These are phyloP conservation scores for Drosophila acutilabella DNA, from an alignment of 2,888 invertebrate genomes.

Conservation along the genomic window DNA sequence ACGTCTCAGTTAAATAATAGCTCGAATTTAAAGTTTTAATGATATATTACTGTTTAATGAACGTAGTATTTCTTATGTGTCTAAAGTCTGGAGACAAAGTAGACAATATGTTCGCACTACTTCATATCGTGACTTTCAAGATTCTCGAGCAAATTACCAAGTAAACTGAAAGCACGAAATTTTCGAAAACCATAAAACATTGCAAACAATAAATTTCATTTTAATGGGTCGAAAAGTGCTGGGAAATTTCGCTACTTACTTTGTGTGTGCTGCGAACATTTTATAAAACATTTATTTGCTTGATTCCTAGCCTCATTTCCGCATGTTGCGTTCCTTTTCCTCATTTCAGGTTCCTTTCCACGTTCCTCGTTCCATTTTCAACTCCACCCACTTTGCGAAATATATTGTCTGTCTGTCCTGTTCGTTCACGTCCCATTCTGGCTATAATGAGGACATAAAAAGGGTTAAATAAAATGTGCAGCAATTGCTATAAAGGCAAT, in stretches of 20 bases:
- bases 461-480: constrained; percentile 81
- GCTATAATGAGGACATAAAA: constrained; percentile 80
- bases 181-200: constrained; percentile 71
- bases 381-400: constrained; percentile 41
- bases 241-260: constrained; percentile 59
- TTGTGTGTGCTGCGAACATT: constrained; percentile 68
- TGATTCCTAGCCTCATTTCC: constrained; percentile 81
- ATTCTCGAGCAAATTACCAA: constrained; percentile 56
- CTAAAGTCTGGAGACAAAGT: constrained; percentile 23
- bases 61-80: constrained; percentile 9
- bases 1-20: neutral
- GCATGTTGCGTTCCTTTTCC: constrained; percentile 36
- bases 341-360: constrained; percentile 10
- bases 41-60: constrained; percentile 1
- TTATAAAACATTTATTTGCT: constrained; percentile 82
- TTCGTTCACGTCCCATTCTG: constrained; percentile 29
- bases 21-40: neutral
- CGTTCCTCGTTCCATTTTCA: constrained; percentile 33
- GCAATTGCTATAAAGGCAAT: constrained; percentile 68
- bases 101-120: constrained; percentile 39
- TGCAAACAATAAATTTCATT: constrained; percentile 77
- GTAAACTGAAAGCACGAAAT: constrained; percentile 30
- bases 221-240: constrained; percentile 74
- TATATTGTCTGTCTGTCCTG: constrained; percentile 58
- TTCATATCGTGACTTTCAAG: constrained; percentile 44